Conservation (phyloP, 2,797 vertebrate genomes). For the Melanotaenia maccullochi region DNA sequence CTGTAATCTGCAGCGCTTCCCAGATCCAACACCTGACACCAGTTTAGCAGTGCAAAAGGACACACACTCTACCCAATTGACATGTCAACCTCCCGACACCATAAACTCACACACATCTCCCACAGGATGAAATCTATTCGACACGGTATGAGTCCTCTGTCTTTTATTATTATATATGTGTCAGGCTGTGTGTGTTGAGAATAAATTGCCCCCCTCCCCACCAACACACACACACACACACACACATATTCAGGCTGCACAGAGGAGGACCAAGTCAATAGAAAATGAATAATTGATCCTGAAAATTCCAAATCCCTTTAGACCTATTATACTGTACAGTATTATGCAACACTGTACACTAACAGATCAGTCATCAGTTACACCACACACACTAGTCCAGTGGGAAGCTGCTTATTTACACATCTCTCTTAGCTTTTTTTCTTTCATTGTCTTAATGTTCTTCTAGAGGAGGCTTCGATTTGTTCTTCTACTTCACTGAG, state of each 20-base stretch:
- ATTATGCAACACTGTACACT: conserved; percentile 43
- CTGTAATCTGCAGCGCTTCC: conserved; percentile 27
- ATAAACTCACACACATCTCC: conserved; percentile 25
- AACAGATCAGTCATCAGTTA: conserved; percentile 47
- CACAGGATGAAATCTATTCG: conserved; percentile 55
- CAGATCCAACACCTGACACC: conserved; percentile 57
- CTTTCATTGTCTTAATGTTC: conserved; percentile 3
- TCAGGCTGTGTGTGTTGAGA: conserved; percentile 28
- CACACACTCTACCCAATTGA: conserved; percentile 51
- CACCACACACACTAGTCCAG: conserved; percentile 18
- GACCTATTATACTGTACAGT: conserved; percentile 56
- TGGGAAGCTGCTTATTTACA: neutral
- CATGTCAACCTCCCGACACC: conserved; percentile 35
- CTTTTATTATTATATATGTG: conserved; percentile 38
- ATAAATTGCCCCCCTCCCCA: conserved; percentile 42
- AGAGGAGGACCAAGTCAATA: conserved; percentile 65
- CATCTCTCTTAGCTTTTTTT: conserved; percentile 4
- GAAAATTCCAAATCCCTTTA: conserved; percentile 67
- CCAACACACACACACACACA: too few relatives aligned
- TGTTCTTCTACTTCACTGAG: too few relatives aligned
- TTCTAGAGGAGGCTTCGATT: too few relatives aligned
- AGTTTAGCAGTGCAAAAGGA: conserved; percentile 39
- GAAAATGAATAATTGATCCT: conserved; percentile 75
- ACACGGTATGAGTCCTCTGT: conserved; percentile 46
- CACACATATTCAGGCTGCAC: conserved; percentile 25